Percentiles rank a stretch among this genome's conserved stretches.
Evolutionary conservation across 1,140 invertebrate species (phyloP).

Genomic region (Dinoponera quadriceps): DNA sequence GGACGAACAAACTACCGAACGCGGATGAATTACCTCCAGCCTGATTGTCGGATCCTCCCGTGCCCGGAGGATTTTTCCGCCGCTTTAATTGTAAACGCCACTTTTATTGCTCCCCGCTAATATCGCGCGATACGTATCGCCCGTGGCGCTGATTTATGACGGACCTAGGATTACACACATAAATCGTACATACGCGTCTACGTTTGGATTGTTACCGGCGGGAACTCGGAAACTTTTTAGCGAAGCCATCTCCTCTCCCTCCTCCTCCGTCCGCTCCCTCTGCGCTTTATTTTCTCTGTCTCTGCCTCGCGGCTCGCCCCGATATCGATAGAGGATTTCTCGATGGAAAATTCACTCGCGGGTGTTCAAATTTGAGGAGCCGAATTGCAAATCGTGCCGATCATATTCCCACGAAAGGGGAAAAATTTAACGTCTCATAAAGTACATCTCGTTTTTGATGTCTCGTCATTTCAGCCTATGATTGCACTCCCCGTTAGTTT

Average conservation of each 20-base stretch:
- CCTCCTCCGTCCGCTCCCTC: not conserved
- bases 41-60: conserved; percentile 37
- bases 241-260: not conserved
- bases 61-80: conserved; percentile 35
- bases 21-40: conserved; percentile 44
- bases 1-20: conserved; percentile 35
- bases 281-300: not conserved
- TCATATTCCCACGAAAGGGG: too few species aligned
- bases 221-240: too few species aligned
- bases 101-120: conserved; percentile 51
- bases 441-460: too few species aligned
- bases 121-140: conserved; percentile 47
- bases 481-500: not conserved
- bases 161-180: conserved; percentile 7
- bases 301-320: not conserved
- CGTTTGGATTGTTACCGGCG: conserved; percentile 1
- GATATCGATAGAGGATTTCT: too few species aligned
- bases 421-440: too few species aligned
- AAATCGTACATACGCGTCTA: too few species aligned
- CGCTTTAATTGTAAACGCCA: conserved; percentile 51
- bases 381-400: not conserved
- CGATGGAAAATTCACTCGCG: not conserved
- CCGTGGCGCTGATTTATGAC: conserved; percentile 26
- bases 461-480: too few species aligned
- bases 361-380: not conserved